Base-by-base conservation (phyloP, 2,797 vertebrate species). In the Aythya fuligula region DNA sequence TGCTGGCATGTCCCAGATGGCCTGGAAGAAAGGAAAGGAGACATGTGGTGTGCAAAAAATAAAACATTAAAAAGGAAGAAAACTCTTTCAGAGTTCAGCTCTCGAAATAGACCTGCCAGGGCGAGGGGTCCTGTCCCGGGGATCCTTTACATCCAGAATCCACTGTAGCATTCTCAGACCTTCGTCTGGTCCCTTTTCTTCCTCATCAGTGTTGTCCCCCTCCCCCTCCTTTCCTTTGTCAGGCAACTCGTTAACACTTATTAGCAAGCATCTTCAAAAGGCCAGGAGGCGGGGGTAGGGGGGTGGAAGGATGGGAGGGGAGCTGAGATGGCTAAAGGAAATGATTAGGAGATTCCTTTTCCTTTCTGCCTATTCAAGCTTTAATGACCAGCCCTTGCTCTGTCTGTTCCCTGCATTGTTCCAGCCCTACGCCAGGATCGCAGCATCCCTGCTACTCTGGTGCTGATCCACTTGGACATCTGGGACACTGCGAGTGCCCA, bases 181-280 rank as follows among this genome's bases (percentile, higher is more conserved):
- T 82, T 72, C 41, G 80, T 76, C 91, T 93, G 54, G 80, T 92
- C 57, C 78, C 57, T 94, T 97, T 95, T 93, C 88, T 96, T 92
- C 79, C 83, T 80, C 57, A 24, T 43, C 39, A 62, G 61, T 75
- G 73, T 90, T 57, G 79, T 87, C 56, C 88, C 87, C 82, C 69
- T 95, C 86, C 75, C 60, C 89, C 57, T 4, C 18, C 67, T 25
- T 32, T 93, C 84, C 88, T 96, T 96, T 96, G 94, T 94, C 93
- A 95, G 78, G 91, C 85, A 93, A 95, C 93, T 96, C 91, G 93
- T 96, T 97, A 96, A 97, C 95, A 94, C 94, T 94, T 96, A 96
- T 96, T 94, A 96, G 94, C 95, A 96, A 94, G 93, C 94, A 96
- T 94, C 95, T 95, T 96, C 94, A 94, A 95, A 96, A 96, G 95